A percentile compares a stretch with the other conserved stretches of the same genome.
Evolutionary conservation across 1,140 invertebrate genomes (phyloP).

Genomic region (Brachionus rubens): DNA sequence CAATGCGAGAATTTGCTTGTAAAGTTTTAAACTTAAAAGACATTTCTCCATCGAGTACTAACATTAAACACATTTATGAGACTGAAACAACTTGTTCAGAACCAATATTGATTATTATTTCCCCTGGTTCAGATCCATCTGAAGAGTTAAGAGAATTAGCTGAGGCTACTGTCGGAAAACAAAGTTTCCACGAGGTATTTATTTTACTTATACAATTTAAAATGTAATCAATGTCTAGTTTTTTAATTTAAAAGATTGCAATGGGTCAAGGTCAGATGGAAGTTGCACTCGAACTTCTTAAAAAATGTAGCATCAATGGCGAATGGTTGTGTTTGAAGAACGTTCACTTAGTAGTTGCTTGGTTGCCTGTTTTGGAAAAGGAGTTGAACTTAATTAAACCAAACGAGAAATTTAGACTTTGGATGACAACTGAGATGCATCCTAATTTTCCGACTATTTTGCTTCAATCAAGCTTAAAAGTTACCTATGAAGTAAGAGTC

Average conservation of each 20-base stretch:
- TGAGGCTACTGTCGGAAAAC: slow-evolving; percentile 60
- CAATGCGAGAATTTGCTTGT: slow-evolving; percentile 70
- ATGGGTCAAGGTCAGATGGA: slow-evolving; percentile 73
- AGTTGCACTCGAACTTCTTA: slow-evolving; percentile 64
- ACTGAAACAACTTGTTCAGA: slow-evolving; percentile 65
- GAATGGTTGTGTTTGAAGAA: slow-evolving; percentile 81
- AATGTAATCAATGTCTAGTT: no score
- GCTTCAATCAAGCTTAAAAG: slow-evolving; percentile 71
- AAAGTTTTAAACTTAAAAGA: slow-evolving; percentile 65
- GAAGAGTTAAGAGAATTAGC: slow-evolving; percentile 71
- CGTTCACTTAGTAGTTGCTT: slow-evolving; percentile 76
- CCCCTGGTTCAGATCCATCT: slow-evolving; percentile 76
- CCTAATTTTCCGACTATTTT: slow-evolving; percentile 67
- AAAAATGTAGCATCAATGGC: slow-evolving; percentile 64
- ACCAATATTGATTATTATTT: slow-evolving; percentile 73
- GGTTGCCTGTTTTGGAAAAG: slow-evolving; percentile 72
- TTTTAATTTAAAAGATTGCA: slow-evolving; percentile 65
- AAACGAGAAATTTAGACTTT: slow-evolving; percentile 70
- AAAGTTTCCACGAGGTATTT: slow-evolving; percentile 66
- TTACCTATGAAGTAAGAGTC: slow-evolving; percentile 75
- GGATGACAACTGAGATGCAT: slow-evolving; percentile 73
- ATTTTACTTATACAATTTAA: not conserved
- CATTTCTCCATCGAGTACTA: slow-evolving; percentile 67
- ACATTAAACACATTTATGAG: slow-evolving; percentile 64
- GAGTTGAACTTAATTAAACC: slow-evolving; percentile 66